Percentiles rank a stretch among this genome's conserved stretches.
phyloP scores from a whole-genome alignment of 2,113 vertebrate species.

The Eupsittula cactorum region DNA sequence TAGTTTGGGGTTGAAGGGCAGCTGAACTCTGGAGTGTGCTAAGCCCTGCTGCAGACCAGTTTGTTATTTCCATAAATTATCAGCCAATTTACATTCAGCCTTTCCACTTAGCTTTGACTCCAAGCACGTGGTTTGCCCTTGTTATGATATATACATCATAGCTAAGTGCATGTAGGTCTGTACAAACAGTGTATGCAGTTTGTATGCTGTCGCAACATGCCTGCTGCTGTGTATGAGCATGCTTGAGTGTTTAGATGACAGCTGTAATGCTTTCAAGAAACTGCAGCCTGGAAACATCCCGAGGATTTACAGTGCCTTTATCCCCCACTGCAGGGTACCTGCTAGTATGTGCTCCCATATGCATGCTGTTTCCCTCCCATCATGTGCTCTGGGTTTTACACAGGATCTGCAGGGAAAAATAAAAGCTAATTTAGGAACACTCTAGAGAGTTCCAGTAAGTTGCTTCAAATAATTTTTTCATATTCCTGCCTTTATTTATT shows the following conservation, averaged over 20 bases:
- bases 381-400: neutral
- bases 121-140: neutral
- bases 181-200: neutral
- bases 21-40: neutral
- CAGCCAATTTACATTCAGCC: neutral
- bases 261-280: neutral
- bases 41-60: neutral
- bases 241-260: neutral
- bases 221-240: neutral
- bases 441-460: neutral
- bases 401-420: neutral
- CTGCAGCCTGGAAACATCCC: neutral
- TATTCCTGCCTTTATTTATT: neutral
- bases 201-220: neutral
- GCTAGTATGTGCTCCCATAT: neutral
- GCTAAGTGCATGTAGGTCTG: neutral
- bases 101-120: neutral
- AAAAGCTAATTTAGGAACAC: neutral
- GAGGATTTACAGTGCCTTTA: neutral
- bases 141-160: neutral
- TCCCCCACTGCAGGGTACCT: neutral
- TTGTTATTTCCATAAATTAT: constrained; percentile 5
- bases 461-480: neutral
- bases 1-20: neutral
- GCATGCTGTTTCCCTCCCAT: neutral